Evolutionary conservation across 1,140 invertebrate species (phyloP).

Genomic region (Grapholita molesta): DNA sequence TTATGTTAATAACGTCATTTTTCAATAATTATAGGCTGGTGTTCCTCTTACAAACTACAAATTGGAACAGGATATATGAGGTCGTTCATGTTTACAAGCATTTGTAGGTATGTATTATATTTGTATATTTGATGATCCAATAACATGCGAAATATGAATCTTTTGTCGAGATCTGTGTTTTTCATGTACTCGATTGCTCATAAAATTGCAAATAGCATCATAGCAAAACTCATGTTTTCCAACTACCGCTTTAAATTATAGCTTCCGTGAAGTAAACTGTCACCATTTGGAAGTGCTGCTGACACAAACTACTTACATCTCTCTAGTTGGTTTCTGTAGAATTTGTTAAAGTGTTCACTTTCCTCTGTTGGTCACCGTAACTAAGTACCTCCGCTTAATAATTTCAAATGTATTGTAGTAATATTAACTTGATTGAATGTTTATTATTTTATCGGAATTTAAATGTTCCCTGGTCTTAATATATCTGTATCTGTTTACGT

Average conservation of each 20-base stretch:
- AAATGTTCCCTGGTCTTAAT: too few species aligned
- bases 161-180: background rate
- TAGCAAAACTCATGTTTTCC: constrained; percentile 28
- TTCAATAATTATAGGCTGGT: background rate
- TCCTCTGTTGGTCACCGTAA: background rate
- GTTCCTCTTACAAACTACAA: background rate
- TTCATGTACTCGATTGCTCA: background rate
- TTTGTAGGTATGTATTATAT: background rate
- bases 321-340: constrained; percentile 36
- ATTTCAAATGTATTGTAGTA: too few species aligned
- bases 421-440: background rate
- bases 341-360: constrained; percentile 41
- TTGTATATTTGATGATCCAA: background rate
- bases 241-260: constrained; percentile 51
- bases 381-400: background rate
- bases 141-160: background rate
- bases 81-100: background rate
- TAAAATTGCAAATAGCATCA: background rate
- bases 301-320: constrained; percentile 51
- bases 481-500: too few species aligned
- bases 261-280: constrained; percentile 46
- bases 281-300: constrained; percentile 32
- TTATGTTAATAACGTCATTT: background rate
- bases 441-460: too few species aligned
- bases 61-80: background rate